Evolutionary conservation across 64 coral and sea anemone genomes (phyloP).

Genomic region (Stichodactyla helianthus): DNA sequence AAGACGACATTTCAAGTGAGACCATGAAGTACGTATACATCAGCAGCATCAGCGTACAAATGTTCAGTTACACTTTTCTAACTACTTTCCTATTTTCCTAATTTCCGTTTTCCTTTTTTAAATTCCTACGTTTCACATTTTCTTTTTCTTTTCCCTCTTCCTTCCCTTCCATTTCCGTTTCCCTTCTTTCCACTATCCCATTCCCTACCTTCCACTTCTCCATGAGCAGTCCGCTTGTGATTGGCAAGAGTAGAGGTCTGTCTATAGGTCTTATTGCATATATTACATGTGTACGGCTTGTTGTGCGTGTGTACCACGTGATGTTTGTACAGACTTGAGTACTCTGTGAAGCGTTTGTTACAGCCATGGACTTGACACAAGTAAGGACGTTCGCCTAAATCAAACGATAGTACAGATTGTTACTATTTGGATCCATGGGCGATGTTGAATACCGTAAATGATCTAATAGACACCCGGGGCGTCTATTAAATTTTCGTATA

Average conservation of each 20-base stretch:
- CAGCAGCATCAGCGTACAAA: too few relatives aligned
- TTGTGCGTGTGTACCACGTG: conserved; percentile 98
- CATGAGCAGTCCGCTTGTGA: conserved; percentile 93
- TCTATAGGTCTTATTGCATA: conserved; percentile 97
- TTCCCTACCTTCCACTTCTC: conserved; percentile 52
- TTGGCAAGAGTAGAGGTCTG: conserved; percentile 94
- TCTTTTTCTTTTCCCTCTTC: neutral
- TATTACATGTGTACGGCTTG: conserved; percentile 96
- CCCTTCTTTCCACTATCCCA: too few relatives aligned
- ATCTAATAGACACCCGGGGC: too few relatives aligned
- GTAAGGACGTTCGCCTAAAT: conserved; percentile 87
- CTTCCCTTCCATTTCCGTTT: too few relatives aligned
- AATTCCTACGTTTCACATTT: too few relatives aligned
- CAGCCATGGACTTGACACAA: conserved; percentile 97
- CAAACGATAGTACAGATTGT: neutral
- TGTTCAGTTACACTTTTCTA: too few relatives aligned
- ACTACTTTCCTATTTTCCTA: too few relatives aligned
- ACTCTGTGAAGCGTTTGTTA: conserved; percentile 95
- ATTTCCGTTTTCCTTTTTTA: too few relatives aligned
- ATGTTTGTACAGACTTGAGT: conserved; percentile 95
- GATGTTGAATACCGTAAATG: too few relatives aligned
- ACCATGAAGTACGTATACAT: too few relatives aligned
- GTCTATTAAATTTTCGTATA: too few relatives aligned
- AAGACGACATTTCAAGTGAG: too few relatives aligned
- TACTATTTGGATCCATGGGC: neutral